phyloP scores from a whole-genome alignment of 2,888 invertebrate species.

The Erebia ligea region DNA sequence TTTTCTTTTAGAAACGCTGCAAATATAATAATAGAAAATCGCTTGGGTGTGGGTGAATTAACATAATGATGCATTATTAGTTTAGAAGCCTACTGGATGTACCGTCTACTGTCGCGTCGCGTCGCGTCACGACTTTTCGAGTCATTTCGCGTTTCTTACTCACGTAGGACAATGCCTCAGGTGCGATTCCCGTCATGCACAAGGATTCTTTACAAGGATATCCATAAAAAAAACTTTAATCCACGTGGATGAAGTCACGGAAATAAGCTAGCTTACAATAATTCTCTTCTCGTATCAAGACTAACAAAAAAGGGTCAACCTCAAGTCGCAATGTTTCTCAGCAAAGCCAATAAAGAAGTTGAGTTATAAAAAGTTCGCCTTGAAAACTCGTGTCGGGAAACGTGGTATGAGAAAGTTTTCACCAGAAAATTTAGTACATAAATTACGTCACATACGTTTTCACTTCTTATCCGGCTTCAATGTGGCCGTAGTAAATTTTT shows the following conservation, averaged over 20 bases:
- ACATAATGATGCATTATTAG: no score
- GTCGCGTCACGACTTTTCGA: no score
- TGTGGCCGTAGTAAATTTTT: conserved; percentile 2
- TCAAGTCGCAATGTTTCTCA: conserved; percentile 19
- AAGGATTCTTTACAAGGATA: no score
- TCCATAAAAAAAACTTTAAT: no score
- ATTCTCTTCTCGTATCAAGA: conserved; percentile 1
- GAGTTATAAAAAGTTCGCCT: conserved; percentile 25
- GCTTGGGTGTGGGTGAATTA: not conserved
- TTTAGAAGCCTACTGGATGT: no score
- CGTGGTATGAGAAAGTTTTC: conserved; percentile 61
- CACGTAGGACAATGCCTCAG: no score
- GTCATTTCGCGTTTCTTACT: no score
- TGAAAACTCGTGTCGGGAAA: conserved; percentile 56
- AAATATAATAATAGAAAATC: not conserved
- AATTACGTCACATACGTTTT: conserved; percentile 73
- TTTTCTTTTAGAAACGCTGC: conserved; percentile 22
- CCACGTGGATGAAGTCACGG: no score
- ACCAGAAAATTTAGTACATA: conserved; percentile 71
- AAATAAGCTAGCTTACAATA: not conserved
- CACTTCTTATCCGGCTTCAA: conserved; percentile 16
- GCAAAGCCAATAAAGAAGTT: conserved; percentile 22
- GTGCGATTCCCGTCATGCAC: no score
- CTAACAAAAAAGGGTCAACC: conserved; percentile 25
- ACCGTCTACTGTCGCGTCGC: no score